Evolutionary conservation across 2,888 invertebrate species (phyloP).

Genomic region (Poecilus cupreus): DNA sequence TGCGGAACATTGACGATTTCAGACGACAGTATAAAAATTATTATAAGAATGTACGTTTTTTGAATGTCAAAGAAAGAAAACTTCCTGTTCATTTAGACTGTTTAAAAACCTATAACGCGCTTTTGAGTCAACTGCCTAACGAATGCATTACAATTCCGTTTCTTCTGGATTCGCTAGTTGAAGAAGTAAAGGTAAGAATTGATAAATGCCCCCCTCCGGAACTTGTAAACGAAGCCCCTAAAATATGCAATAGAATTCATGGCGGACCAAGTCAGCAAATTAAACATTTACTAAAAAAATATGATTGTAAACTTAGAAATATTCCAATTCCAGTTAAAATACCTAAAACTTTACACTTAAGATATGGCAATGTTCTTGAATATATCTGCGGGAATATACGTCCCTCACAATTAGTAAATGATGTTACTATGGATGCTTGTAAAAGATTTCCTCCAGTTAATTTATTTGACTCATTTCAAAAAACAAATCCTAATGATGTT

Average conservation of each 20-base stretch:
- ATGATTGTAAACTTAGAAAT: conserved; percentile 3
- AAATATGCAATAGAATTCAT: conserved; percentile 1
- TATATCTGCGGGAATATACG: neutral
- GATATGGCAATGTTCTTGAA: conserved; percentile 30
- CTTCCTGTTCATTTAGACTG: neutral
- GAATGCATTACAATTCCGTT: conserved; percentile 51
- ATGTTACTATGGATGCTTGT: neutral
- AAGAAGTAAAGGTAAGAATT: conserved; percentile 20
- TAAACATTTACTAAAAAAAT: conserved; percentile 5
- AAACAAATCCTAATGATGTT: neutral
- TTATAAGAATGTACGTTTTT: neutral
- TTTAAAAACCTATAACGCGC: neutral
- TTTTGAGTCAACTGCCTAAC: conserved; percentile 18
- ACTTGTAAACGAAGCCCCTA: neutral
- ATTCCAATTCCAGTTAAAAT: conserved; percentile 1
- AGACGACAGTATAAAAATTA: conserved; percentile 43
- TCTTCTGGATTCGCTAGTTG: conserved; percentile 10
- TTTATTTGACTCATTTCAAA: conserved; percentile 1
- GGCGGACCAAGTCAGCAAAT: conserved; percentile 16
- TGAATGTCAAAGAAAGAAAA: conserved; percentile 6
- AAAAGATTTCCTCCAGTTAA: neutral
- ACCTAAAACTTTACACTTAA: conserved; percentile 19
- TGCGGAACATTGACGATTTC: conserved; percentile 25
- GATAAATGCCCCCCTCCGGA: neutral
- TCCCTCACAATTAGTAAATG: neutral